These are phyloP conservation scores for Synanthedon andrenaeformis DNA, from an alignment of 2,888 invertebrate species.

Conservation along the genomic window DNA sequence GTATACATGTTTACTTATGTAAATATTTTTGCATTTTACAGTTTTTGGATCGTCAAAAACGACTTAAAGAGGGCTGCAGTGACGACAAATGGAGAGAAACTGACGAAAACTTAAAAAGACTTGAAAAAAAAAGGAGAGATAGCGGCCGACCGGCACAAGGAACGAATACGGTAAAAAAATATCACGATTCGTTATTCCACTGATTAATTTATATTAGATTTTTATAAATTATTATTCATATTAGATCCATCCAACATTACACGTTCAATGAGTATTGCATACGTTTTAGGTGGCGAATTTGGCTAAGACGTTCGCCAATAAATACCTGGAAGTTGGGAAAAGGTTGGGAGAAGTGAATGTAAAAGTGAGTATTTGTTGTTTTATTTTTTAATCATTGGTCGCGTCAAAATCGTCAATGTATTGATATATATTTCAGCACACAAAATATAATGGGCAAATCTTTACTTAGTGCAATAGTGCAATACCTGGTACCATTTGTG, in stretches of 20 bases:
- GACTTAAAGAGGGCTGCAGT: constrained; percentile 41
- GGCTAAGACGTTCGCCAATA: constrained; percentile 78
- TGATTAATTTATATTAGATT: too few species aligned
- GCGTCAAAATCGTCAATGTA: too few species aligned
- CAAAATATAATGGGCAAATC: too few species aligned
- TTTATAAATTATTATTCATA: too few species aligned
- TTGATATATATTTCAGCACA: too few species aligned
- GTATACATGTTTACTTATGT: too few species aligned
- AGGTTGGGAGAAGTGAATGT: constrained; percentile 6
- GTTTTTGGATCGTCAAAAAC: constrained; percentile 52
- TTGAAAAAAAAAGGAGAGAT: constrained; percentile 49
- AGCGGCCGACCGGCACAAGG: constrained; percentile 55
- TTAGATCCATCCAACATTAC: background rate
- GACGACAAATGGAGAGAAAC: constrained; percentile 58
- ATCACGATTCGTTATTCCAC: background rate
- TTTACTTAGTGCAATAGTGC: too few species aligned
- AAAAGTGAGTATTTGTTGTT: too few species aligned
- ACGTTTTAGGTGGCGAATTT: constrained; percentile 78
- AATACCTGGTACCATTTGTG: too few species aligned
- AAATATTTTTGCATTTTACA: constrained; percentile 9
- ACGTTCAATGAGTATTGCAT: background rate
- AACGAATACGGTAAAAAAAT: constrained; percentile 72
- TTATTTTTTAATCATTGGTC: too few species aligned
- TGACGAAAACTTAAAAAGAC: constrained; percentile 48
- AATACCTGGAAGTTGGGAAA: constrained; percentile 59